Evolutionary conservation across 2,113 vertebrate species (phyloP).

Genomic region (Burhinus oedicnemus): DNA sequence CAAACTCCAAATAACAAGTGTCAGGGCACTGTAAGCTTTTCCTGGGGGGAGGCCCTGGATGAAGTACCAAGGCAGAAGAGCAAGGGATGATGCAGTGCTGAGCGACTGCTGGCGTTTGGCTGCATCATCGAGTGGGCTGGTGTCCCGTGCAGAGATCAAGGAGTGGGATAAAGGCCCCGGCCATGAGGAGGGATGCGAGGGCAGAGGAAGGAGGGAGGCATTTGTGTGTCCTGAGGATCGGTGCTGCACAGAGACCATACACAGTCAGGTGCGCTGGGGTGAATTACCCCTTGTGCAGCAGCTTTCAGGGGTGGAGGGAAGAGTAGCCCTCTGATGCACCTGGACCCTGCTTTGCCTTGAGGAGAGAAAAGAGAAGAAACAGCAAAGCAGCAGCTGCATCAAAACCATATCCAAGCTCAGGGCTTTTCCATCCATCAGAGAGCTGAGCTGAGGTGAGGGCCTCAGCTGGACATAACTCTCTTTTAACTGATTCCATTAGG

Average conservation of each 20-base stretch:
- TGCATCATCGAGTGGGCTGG: background rate
- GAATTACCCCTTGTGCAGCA: accelerated
- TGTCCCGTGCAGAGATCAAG: background rate
- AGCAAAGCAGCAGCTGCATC: background rate
- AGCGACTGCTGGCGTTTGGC: accelerated
- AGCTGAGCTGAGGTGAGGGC: background rate
- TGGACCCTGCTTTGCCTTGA: background rate
- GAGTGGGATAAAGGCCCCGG: background rate
- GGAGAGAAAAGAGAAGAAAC: background rate
- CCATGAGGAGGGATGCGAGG: accelerated
- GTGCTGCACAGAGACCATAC: background rate
- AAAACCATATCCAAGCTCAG: accelerated
- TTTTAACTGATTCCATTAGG: background rate
- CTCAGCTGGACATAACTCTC: background rate
- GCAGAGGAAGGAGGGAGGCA: background rate
- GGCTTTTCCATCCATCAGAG: background rate
- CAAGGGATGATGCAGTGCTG: background rate
- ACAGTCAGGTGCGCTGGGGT: accelerated
- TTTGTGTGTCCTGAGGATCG: background rate
- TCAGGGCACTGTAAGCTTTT: background rate
- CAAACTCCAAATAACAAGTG: background rate
- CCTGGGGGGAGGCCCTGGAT: accelerated
- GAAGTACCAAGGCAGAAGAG: background rate
- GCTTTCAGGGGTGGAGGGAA: background rate
- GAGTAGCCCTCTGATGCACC: background rate